Evolutionary conservation across 2,888 invertebrate genomes (phyloP).

Genomic region (Coenonympha glycerion): DNA sequence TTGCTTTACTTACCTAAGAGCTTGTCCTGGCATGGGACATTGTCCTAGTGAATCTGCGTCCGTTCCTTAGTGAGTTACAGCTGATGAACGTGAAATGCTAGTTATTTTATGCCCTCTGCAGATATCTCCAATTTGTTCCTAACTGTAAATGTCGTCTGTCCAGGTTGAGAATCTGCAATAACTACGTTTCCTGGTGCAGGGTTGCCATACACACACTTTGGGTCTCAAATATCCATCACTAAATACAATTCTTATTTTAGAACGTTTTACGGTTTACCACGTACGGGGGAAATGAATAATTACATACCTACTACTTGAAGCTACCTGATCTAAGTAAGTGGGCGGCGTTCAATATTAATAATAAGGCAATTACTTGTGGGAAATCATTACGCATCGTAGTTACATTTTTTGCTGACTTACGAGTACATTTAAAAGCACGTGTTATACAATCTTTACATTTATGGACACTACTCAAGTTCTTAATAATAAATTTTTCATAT

Average conservation of each 20-base stretch:
- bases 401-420: not conserved
- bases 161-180: not conserved
- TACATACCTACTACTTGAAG: not conserved
- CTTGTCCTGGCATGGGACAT: not conserved
- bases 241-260: too few species aligned
- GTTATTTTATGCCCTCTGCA: too few species aligned
- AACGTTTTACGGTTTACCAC: not conserved
- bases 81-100: too few species aligned
- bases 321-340: constrained; percentile 4
- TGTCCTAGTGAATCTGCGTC: not conserved
- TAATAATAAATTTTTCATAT: too few species aligned
- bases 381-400: constrained; percentile 6
- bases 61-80: too few species aligned
- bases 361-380: constrained; percentile 7
- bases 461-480: too few species aligned
- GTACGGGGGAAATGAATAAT: not conserved
- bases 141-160: too few species aligned
- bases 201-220: too few species aligned
- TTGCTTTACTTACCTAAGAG: constrained; percentile 7
- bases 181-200: too few species aligned
- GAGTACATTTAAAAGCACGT: not conserved
- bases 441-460: too few species aligned
- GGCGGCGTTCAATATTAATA: constrained; percentile 2
- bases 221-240: too few species aligned
- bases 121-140: too few species aligned